Evolutionary conservation across 2,797 vertebrate genomes (phyloP).

Genomic region (Pseudochirops corinnae): DNA sequence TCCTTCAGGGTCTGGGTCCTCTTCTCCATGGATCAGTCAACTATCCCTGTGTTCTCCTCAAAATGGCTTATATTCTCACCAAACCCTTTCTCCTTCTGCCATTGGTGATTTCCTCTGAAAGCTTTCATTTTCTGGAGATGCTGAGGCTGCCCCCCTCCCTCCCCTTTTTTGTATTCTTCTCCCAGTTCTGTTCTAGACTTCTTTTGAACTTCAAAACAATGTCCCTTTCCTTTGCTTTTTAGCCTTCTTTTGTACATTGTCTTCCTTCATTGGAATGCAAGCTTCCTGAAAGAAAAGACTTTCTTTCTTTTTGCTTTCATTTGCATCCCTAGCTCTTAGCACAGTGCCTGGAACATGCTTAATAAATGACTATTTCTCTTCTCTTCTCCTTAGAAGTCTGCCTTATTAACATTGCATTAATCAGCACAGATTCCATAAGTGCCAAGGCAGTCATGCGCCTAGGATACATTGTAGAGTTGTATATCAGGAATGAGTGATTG

Average conservation of each 20-base stretch:
- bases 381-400: too few species aligned
- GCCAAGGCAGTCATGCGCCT: too few species aligned
- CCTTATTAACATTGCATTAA: too few species aligned
- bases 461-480: too few species aligned
- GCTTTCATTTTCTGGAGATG: neutral
- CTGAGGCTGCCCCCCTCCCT: too few species aligned
- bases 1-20: neutral
- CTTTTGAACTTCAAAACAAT: neutral
- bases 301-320: neutral
- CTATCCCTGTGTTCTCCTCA: neutral
- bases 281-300: neutral
- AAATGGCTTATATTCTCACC: neutral
- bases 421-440: too few species aligned
- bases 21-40: neutral
- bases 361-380: too few species aligned
- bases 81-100: neutral
- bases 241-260: neutral
- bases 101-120: neutral
- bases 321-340: neutral
- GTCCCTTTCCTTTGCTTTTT: neutral
- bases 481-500: too few species aligned
- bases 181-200: neutral
- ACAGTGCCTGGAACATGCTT: too few species aligned
- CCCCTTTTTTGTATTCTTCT: neutral
- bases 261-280: neutral